Evolutionary conservation across 2,113 vertebrate genomes (phyloP).

Genomic region (Lepisosteus osseus): DNA sequence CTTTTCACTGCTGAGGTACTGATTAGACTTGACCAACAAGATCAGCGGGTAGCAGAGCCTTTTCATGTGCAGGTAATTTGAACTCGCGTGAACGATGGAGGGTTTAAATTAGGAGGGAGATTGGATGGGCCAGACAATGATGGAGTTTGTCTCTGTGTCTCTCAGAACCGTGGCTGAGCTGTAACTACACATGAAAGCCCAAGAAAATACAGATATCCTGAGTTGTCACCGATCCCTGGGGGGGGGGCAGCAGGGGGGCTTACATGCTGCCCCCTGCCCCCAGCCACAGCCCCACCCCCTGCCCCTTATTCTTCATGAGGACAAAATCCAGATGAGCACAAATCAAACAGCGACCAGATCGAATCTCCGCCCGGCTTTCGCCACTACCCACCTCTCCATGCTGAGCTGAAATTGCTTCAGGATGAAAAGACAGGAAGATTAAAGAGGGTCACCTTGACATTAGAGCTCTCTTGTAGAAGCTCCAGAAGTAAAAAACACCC

Average conservation of each 20-base stretch:
- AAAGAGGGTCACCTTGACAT: constrained; percentile 53
- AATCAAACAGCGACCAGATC: neutral
- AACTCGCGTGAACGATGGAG: constrained; percentile 21
- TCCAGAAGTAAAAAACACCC: constrained; percentile 3
- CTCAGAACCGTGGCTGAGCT: constrained; percentile 26
- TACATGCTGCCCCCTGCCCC: constrained; percentile 4
- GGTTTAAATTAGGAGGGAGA: constrained; percentile 45
- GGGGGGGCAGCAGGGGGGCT: neutral
- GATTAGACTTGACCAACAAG: constrained; percentile 1
- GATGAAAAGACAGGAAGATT: constrained; percentile 33
- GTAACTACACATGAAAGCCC: neutral
- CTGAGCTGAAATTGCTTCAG: constrained; percentile 24
- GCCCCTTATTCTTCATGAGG: neutral
- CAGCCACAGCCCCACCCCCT: no score
- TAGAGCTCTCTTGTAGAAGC: constrained; percentile 16
- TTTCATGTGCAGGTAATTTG: neutral
- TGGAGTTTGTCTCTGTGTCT: constrained; percentile 24
- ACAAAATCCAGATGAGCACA: neutral
- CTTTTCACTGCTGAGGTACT: neutral
- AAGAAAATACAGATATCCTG: no score
- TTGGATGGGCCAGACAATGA: constrained; percentile 27
- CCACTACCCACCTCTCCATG: neutral
- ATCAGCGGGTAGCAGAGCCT: neutral
- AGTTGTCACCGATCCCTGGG: neutral
- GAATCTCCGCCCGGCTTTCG: neutral